Evolutionary conservation across 2,797 vertebrate genomes (phyloP).

Genomic region (Sardinella longiceps): DNA sequence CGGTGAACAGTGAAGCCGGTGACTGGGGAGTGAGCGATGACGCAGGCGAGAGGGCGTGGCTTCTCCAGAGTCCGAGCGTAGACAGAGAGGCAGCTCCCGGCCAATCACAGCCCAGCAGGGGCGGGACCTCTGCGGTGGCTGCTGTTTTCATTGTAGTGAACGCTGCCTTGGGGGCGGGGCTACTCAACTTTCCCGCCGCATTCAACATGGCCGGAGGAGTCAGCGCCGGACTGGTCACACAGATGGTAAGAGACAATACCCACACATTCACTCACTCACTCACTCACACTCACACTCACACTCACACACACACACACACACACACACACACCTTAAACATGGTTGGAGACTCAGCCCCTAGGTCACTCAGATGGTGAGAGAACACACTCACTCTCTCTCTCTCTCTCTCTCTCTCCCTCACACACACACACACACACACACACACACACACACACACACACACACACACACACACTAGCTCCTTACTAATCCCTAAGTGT

Average conservation of each 20-base stretch:
- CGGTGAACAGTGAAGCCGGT: slow-evolving; percentile 82
- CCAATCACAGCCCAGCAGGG: slow-evolving; percentile 55
- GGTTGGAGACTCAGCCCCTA: too few species aligned
- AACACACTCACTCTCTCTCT: too few species aligned
- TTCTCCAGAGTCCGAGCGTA: slow-evolving; percentile 89
- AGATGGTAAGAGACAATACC: slow-evolving; percentile 83
- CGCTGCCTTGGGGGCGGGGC: slow-evolving; percentile 90
- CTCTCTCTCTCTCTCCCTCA: too few species aligned
- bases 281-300: neutral
- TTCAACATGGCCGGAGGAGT: slow-evolving; percentile 92
- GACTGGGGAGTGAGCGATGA: slow-evolving; percentile 83
- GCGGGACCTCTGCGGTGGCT: slow-evolving; percentile 77
- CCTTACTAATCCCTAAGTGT: too few species aligned
- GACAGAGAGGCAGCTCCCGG: slow-evolving; percentile 71
- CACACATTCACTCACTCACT: neutral
- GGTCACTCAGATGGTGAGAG: too few species aligned
- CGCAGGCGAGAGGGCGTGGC: slow-evolving; percentile 87
- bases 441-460: too few species aligned
- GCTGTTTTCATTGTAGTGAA: slow-evolving; percentile 97
- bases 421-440: too few species aligned
- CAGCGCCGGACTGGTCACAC: slow-evolving; percentile 82
- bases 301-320: neutral
- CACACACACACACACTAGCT: too few species aligned
- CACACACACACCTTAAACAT: too few species aligned
- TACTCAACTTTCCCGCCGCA: slow-evolving; percentile 95